Base-by-base conservation (phyloP, 2,888 invertebrate genomes). In the Parasteatoda lunata region DNA sequence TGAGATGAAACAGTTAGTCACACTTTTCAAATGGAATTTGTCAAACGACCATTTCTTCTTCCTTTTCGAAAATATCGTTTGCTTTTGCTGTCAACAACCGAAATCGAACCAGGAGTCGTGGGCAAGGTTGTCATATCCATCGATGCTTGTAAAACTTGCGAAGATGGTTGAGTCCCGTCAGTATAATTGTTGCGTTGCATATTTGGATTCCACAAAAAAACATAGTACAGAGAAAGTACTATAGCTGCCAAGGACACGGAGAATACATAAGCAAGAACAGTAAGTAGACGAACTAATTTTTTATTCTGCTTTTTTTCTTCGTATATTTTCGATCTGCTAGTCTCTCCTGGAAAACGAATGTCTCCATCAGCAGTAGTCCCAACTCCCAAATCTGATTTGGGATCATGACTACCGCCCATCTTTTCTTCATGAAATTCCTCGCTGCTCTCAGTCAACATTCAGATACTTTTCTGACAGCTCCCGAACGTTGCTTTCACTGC, bases 211-310 rank as follows among this genome's bases (percentile, higher is more conserved):
- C 89, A 89, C 13, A 89, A 69, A 77, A 89, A 89, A 5, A 89
- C 77, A 54, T 89, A 89, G 69, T 89, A 89, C 30, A 89, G 49
- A 4, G 89, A 89, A 3, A 89, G 77, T 11, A 89, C 88, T 8
- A 89, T 89, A 8, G 89, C 89, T 3, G 89, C 89, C 84, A 89
- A 59, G 6, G 89, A 89, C 8, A 89, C 89, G 8, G 89, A 89
- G 70, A 89, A 86, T 51, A 89, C 89, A 64, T 89, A 89, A 5
- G 89, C 89, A 9, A 89, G 66, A 5, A 89, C 89, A 13, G 89
- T 89, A 51, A 89, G 47, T n/a, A 89, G 78, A 9, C 89, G 69
- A 49, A 89, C 82, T 1, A 89, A 49, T 75, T 89, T 89, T 66
- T 86, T 80, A n/a, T 89, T 89, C 73, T 83, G 88, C 65, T 89